phyloP scores from a whole-genome alignment of 2,113 vertebrate genomes.

The Chloropsis hardwickii region DNA sequence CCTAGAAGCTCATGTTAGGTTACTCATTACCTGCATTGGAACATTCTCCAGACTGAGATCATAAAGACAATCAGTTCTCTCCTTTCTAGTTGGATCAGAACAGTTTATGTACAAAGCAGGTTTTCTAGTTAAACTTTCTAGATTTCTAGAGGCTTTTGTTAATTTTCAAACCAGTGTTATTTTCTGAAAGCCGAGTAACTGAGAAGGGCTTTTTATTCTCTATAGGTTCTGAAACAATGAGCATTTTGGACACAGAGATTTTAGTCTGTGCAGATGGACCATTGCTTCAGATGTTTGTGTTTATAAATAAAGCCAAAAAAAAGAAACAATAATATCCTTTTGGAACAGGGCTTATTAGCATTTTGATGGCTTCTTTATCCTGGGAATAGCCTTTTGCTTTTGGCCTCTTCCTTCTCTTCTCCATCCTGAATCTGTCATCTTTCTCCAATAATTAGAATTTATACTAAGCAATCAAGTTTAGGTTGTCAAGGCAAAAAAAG shows the following conservation, averaged over 20 bases:
- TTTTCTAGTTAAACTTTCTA: not conserved
- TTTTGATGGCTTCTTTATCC: slow-evolving; percentile 31
- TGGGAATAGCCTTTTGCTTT: slow-evolving; percentile 20
- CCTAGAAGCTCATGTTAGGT: not conserved
- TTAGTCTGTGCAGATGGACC: not conserved
- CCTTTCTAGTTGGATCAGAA: not conserved
- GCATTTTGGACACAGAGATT: not conserved
- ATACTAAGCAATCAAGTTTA: slow-evolving; percentile 11
- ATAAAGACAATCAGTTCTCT: not conserved
- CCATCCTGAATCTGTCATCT: not conserved
- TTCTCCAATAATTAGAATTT: slow-evolving; percentile 22
- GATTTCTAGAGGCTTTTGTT: not conserved
- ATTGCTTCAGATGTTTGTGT: not conserved
- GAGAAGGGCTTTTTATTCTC: not conserved
- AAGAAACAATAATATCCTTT: not conserved
- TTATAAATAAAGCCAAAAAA: slow-evolving; percentile 34
- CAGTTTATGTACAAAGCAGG: not conserved
- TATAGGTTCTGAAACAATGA: not conserved
- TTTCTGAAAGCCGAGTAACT: not conserved
- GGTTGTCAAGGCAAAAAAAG: not conserved
- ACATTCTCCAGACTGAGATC: not conserved
- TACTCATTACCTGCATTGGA: not conserved
- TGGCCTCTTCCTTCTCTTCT: not conserved
- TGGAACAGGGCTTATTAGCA: not conserved
- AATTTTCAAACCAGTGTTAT: not conserved